A percentile compares a stretch with the other conserved stretches of the same genome.
phyloP scores from a whole-genome alignment of 2,113 vertebrate genomes.

The Larimichthys crocea region DNA sequence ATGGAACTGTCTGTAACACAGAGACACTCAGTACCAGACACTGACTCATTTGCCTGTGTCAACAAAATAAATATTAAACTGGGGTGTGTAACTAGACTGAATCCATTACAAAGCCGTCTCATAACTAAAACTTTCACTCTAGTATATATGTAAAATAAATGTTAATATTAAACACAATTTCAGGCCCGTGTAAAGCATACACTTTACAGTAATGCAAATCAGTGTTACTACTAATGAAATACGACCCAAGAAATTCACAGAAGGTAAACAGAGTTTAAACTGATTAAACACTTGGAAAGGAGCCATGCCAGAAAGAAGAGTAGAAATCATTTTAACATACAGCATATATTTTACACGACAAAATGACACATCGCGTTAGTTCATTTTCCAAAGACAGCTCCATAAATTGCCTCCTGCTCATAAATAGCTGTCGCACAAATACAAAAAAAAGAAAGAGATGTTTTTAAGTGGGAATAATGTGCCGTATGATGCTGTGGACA shows the following conservation, averaged over 20 bases:
- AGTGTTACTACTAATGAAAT: neutral
- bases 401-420: neutral
- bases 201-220: too few relatives aligned
- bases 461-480: neutral
- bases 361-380: neutral
- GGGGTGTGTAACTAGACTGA: neutral
- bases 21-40: constrained; percentile 28
- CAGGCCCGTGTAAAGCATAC: too few relatives aligned
- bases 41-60: constrained; percentile 29
- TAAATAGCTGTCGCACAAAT: neutral
- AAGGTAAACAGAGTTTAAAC: neutral
- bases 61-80: constrained; percentile 26
- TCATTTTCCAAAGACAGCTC: constrained; percentile 3
- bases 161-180: neutral
- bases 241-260: neutral
- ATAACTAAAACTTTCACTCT: neutral
- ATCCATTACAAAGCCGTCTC: neutral
- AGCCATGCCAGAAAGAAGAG: neutral
- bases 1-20: constrained; percentile 8
- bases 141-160: neutral
- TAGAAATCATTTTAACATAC: neutral
- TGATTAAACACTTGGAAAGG: neutral
- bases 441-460: neutral
- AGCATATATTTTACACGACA: neutral
- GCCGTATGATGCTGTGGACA: neutral